Percentiles rank a stretch among this genome's conserved stretches.
Conservation (phyloP, 1,140 invertebrate species). For the Leptinotarsa defecta region DNA sequence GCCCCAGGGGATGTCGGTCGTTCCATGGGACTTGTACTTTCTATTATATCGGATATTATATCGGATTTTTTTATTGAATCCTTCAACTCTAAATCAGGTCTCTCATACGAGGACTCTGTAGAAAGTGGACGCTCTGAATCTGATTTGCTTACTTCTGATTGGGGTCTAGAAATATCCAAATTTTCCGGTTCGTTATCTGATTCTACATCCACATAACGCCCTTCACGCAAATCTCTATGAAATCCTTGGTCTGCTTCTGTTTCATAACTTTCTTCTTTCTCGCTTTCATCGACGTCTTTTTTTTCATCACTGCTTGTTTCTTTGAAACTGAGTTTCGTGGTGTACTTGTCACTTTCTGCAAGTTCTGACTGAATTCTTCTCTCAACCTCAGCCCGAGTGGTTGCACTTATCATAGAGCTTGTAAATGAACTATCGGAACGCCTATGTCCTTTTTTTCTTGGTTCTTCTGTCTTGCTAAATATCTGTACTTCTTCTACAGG, state of each 20-base stretch:
- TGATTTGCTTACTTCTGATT: slow-evolving; percentile 55
- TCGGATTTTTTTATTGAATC: slow-evolving; percentile 51
- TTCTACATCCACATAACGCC: slow-evolving; percentile 48
- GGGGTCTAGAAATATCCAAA: slow-evolving; percentile 47
- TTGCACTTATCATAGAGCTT: slow-evolving; percentile 44
- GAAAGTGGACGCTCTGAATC: slow-evolving; percentile 54
- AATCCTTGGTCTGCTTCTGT: slow-evolving; percentile 51
- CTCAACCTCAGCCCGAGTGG: slow-evolving; percentile 26
- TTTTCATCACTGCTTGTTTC: slow-evolving; percentile 56
- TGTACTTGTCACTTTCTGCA: slow-evolving; percentile 54
- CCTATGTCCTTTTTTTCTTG: slow-evolving; percentile 60
- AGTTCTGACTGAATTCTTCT: slow-evolving; percentile 40
- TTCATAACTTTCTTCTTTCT: slow-evolving; percentile 54
- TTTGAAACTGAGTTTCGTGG: slow-evolving; percentile 55
- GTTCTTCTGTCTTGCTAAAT: slow-evolving; percentile 54
- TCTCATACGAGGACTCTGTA: slow-evolving; percentile 55
- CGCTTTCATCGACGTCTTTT: slow-evolving; percentile 57
- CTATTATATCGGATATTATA: slow-evolving; percentile 43
- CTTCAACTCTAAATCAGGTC: slow-evolving; percentile 56
- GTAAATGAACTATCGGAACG: slow-evolving; percentile 61
- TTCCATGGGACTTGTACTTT: slow-evolving; percentile 58
- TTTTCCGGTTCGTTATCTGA: slow-evolving; percentile 41
- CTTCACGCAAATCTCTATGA: slow-evolving; percentile 41
- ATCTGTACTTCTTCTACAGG: slow-evolving; percentile 57
- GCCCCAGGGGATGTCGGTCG: slow-evolving; percentile 61